Percentiles rank a stretch among this genome's conserved stretches.
Conservation (phyloP, 1,140 invertebrate genomes). For the Trichonephila inaurata region DNA sequence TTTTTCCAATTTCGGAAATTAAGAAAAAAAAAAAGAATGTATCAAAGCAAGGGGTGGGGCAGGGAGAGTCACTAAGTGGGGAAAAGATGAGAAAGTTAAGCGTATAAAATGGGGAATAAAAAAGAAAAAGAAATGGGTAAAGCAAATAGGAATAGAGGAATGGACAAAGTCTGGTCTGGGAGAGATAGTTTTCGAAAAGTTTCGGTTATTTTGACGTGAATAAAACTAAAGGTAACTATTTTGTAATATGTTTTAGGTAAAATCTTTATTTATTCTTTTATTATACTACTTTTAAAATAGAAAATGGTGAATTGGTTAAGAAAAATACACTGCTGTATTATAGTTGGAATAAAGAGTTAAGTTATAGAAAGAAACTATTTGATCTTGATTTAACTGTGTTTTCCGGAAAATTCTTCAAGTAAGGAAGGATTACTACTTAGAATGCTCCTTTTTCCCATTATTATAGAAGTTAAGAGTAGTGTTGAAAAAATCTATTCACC, state of each 20-base stretch:
- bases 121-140: neutral
- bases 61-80: neutral
- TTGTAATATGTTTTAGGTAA: neutral
- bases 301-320: neutral
- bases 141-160: slow-evolving; percentile 8
- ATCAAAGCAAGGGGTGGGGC: neutral
- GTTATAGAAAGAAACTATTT: too few species aligned
- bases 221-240: slow-evolving; percentile 4
- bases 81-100: slow-evolving; percentile 44
- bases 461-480: too few species aligned
- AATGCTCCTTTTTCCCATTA: too few species aligned
- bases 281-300: neutral
- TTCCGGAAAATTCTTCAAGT: too few species aligned
- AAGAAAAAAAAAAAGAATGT: slow-evolving; percentile 36
- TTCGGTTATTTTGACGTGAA: neutral
- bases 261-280: neutral
- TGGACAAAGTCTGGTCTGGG: neutral
- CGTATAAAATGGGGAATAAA: neutral
- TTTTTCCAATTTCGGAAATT: slow-evolving; percentile 61
- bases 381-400: too few species aligned
- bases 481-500: too few species aligned
- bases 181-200: neutral
- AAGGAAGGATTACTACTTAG: too few species aligned
- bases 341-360: too few species aligned
- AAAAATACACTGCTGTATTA: neutral